Evolutionary conservation across 2,888 invertebrate species (phyloP).

Genomic region (Morpho helenor): DNA sequence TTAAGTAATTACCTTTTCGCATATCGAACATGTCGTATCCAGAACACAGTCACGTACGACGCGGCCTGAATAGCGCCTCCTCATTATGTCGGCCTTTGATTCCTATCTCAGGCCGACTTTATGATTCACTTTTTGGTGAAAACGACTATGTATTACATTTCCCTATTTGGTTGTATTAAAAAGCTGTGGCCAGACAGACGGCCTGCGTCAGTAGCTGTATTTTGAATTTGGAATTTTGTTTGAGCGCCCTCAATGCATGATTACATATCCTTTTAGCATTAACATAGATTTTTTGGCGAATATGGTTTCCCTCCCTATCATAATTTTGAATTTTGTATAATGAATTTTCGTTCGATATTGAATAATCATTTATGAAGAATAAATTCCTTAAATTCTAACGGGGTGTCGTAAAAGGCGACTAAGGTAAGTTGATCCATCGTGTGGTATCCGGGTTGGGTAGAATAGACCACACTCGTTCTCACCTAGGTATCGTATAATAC

Average conservation of each 20-base stretch:
- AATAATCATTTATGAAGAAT: too few relatives aligned
- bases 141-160: slow-evolving; percentile 44
- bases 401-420: too few relatives aligned
- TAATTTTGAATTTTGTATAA: not conserved
- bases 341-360: too few relatives aligned
- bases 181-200: slow-evolving; percentile 69
- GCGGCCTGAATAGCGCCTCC: slow-evolving; percentile 52
- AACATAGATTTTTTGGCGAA: not conserved
- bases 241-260: slow-evolving; percentile 54
- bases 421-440: too few relatives aligned
- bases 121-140: slow-evolving; percentile 66
- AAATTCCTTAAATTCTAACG: too few relatives aligned
- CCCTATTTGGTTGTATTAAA: slow-evolving; percentile 74
- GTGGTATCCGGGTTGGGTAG: too few relatives aligned
- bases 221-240: slow-evolving; percentile 69
- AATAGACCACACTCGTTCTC: too few relatives aligned
- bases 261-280: slow-evolving; percentile 27
- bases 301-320: not conserved
- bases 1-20: slow-evolving; percentile 12
- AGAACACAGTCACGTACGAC: slow-evolving; percentile 31
- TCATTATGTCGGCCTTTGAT: slow-evolving; percentile 67
- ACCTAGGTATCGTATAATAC: too few relatives aligned
- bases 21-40: slow-evolving; percentile 32
- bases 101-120: slow-evolving; percentile 49
- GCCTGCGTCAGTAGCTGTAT: slow-evolving; percentile 47